phyloP scores from a whole-genome alignment of 2,113 vertebrate species.

The Pseudonaja textilis region DNA sequence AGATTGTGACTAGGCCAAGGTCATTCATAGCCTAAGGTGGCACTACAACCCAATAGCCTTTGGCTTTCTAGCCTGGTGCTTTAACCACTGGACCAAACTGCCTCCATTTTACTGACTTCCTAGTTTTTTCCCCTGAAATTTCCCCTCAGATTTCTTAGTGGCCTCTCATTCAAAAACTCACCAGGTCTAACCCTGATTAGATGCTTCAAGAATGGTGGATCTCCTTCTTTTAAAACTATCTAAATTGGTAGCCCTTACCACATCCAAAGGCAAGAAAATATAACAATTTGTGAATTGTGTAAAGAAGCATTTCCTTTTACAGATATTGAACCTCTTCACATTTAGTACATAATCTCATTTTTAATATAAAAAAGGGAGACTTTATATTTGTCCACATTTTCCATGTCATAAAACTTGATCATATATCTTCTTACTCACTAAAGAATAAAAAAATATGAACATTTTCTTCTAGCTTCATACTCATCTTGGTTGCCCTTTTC shows the following conservation, averaged over 20 bases:
- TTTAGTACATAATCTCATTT: background rate
- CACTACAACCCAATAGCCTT: background rate
- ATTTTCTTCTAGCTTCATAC: background rate
- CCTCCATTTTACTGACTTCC: background rate
- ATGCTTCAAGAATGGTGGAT: background rate
- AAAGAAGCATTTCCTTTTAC: background rate
- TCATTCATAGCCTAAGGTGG: background rate
- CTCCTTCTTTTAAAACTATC: background rate
- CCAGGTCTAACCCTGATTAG: background rate
- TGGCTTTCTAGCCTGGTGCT: background rate
- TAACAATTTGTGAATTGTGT: background rate
- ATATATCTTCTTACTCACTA: background rate
- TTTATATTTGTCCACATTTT: background rate
- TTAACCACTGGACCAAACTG: background rate
- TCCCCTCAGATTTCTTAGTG: background rate
- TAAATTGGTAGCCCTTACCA: background rate
- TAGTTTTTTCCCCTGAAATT: background rate
- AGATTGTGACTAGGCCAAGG: background rate
- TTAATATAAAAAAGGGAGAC: background rate
- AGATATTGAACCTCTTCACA: background rate
- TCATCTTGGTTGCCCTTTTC: background rate
- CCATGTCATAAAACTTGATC: background rate
- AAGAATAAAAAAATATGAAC: background rate
- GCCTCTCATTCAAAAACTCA: no score
- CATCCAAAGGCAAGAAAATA: background rate